Conservation (phyloP, 2,888 invertebrate genomes). For the Parnassius smintheus region DNA sequence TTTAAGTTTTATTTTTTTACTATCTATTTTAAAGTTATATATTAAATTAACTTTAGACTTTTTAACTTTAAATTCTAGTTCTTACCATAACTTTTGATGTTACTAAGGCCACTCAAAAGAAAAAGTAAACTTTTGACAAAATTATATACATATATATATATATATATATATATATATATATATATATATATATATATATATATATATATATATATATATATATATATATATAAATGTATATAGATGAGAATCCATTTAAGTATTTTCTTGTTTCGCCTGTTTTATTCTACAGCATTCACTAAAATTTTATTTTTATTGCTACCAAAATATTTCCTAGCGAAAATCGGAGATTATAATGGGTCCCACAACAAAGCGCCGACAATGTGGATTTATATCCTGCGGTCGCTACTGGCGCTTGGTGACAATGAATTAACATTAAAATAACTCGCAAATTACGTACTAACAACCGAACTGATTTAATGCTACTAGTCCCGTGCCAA, state of each 20-base stretch:
- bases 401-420: slow-evolving; percentile 20
- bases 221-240: too few species aligned
- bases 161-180: too few species aligned
- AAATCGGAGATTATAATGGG: slow-evolving; percentile 18
- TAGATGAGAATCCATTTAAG: neutral
- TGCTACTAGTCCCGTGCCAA: slow-evolving; percentile 10
- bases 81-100: too few species aligned
- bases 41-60: too few species aligned
- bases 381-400: slow-evolving; percentile 32
- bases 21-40: too few species aligned
- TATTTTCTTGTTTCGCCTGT: slow-evolving; percentile 2
- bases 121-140: too few species aligned
- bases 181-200: too few species aligned
- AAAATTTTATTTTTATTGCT: slow-evolving; percentile 5
- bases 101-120: too few species aligned
- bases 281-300: neutral
- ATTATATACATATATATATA: too few species aligned
- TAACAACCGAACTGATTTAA: slow-evolving; percentile 40
- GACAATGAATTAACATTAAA: slow-evolving; percentile 49
- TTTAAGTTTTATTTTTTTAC: too few species aligned
- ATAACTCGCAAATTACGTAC: slow-evolving; percentile 49
- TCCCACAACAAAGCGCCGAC: slow-evolving; percentile 33
- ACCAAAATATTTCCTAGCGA: slow-evolving; percentile 15
- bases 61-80: too few species aligned
- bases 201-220: too few species aligned